Evolutionary conservation across 2,888 invertebrate species (phyloP).

Genomic region (Agrenia bidenticulata): DNA sequence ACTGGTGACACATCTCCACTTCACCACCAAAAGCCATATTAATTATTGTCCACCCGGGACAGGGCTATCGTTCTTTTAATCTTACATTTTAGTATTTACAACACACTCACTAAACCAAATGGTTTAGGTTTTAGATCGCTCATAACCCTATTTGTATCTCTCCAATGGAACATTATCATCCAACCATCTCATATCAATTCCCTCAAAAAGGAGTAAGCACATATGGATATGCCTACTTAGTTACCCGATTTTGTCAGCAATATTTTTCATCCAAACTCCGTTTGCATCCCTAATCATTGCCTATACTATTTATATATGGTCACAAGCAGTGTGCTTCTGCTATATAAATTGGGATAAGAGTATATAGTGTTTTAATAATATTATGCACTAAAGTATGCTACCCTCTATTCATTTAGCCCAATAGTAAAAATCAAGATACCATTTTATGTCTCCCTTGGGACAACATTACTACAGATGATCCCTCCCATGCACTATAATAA

Average conservation of each 20-base stretch:
- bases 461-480: too few species aligned
- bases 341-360: too few species aligned
- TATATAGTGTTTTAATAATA: too few species aligned
- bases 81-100: slow-evolving; percentile 28
- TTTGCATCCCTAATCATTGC: neutral
- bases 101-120: slow-evolving; percentile 2
- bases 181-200: neutral
- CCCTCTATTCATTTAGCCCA: too few species aligned
- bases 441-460: too few species aligned
- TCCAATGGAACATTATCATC: neutral
- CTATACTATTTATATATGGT: neutral
- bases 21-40: slow-evolving; percentile 51
- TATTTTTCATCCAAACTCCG: slow-evolving; percentile 5
- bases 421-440: too few species aligned
- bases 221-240: slow-evolving; percentile 15
- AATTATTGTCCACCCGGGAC: slow-evolving; percentile 53
- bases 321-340: neutral
- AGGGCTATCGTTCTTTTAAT: slow-evolving; percentile 45
- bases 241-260: slow-evolving; percentile 11
- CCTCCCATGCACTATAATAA: too few species aligned
- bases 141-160: slow-evolving; percentile 6
- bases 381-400: too few species aligned
- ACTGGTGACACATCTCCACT: slow-evolving; percentile 51
- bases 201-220: neutral
- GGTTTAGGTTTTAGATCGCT: neutral